Conservation (phyloP, 2,888 invertebrate species). For the Caenorhabditis macrosperma region DNA sequence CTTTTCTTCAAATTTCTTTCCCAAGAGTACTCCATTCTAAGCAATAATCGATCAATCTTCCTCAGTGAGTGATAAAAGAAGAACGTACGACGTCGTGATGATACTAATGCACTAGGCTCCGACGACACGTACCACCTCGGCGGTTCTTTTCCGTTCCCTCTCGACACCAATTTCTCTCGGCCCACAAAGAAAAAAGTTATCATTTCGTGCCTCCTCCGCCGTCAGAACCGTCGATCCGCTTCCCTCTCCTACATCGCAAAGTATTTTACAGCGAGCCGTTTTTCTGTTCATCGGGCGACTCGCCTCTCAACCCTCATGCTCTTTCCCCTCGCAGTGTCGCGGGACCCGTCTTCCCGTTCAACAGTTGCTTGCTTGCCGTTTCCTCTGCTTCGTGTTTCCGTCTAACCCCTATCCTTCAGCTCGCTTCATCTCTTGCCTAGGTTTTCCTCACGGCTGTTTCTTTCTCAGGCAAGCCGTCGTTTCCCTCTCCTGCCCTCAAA, state of each 20-base stretch:
- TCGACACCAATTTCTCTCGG: not conserved
- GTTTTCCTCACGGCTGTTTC: slow-evolving; percentile 16
- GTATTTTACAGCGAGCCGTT: slow-evolving; percentile 58
- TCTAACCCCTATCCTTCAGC: slow-evolving; percentile 32
- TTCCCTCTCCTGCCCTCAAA: slow-evolving; percentile 31
- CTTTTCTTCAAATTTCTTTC: no score
- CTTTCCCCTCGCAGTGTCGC: slow-evolving; percentile 17
- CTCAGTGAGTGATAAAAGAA: no score
- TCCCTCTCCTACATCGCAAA: slow-evolving; percentile 31
- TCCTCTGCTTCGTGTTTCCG: slow-evolving; percentile 26
- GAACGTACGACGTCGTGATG: no score
- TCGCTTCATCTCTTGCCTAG: slow-evolving; percentile 4
- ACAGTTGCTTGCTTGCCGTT: slow-evolving; percentile 37
- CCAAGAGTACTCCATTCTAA: no score
- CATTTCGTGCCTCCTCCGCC: slow-evolving; percentile 24
- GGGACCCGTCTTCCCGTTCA: slow-evolving; percentile 32
- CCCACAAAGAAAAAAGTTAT: slow-evolving; percentile 24
- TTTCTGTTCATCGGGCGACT: slow-evolving; percentile 39
- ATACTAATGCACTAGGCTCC: no score
- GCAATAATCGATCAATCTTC: no score
- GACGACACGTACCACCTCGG: slow-evolving; percentile 10
- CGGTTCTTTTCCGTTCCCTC: not conserved
- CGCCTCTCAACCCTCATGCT: slow-evolving; percentile 35
- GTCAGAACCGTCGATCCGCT: slow-evolving; percentile 38
- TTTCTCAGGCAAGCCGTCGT: slow-evolving; percentile 14